Base-by-base conservation (phyloP, 2,113 vertebrate species). In the Lasiurus borealis region DNA sequence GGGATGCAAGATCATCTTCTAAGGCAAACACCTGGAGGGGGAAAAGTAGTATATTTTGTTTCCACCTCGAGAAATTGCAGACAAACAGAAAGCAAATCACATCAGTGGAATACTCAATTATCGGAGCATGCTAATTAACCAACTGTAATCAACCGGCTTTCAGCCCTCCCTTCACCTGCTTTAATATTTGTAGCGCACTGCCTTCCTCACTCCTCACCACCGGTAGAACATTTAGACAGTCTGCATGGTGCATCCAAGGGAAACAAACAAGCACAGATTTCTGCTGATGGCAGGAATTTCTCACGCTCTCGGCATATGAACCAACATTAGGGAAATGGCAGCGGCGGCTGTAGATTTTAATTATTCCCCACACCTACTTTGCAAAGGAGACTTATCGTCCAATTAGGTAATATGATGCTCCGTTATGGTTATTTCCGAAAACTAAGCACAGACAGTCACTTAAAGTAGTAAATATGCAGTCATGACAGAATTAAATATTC, bases 281-380 rank as follows among this genome's bases (percentile, higher is more conserved):
- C 91, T 98, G 98, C 98, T 98, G 98, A 98, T 96, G 95, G 94
- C 85, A 98, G 96, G 93, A 81, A 90, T 98, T 98, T 98, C 83
- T 97, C 96, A 88, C 57, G 92, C 97, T 98, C n/a, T 0, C 95
- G 95, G 94, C 92, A 46, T 69, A 87, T 85, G 93, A 97, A 95
- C 25, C 48, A 90, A 95, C 83, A 89, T 73, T 29, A 19, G 92
- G 57, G 92, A 90, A 97, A 97, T 16, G n/a, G 95, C 90, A 97
- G 84, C 91, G 46, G 85, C 57, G 72, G 71, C 71, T 97, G 82
- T 85, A 81, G 62, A 54, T 96, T 96, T 96, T 95, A 96, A 98
- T 98, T 95, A 96, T 95, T 93, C 76, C 85, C 68, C 94, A 97
- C 71, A 92, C 80, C 92, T 87, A 90, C 93, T 97, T 90, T 91